These are phyloP conservation scores for Polymixis lichenea DNA, from an alignment of 2,888 invertebrate species.

Conservation along the genomic window DNA sequence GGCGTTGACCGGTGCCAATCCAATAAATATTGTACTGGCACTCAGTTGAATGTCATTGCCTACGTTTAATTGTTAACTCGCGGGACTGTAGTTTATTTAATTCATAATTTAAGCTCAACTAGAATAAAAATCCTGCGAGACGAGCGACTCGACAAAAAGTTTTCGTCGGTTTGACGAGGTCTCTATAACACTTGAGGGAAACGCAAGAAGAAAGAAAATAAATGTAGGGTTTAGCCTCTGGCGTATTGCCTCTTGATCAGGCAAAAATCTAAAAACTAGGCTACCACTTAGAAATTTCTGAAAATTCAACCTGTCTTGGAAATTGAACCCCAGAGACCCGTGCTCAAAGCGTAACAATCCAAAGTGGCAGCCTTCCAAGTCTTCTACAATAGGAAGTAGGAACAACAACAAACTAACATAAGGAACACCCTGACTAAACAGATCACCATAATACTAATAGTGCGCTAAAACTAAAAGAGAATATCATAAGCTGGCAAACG, in stretches of 20 bases:
- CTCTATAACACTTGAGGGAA: no score
- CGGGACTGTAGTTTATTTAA: not conserved
- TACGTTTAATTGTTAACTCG: slow-evolving; percentile 5
- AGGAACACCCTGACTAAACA: slow-evolving; percentile 5
- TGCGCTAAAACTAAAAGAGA: not conserved
- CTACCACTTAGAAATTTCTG: not conserved
- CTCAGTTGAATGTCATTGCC: slow-evolving; percentile 28
- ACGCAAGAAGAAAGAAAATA: no score
- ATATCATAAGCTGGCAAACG: not conserved
- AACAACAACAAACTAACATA: not conserved
- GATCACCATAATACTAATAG: not conserved
- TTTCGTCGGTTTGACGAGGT: no score
- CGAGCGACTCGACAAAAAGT: no score
- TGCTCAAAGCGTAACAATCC: not conserved
- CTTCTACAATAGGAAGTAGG: not conserved
- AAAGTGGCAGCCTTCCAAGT: not conserved
- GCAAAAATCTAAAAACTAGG: not conserved
- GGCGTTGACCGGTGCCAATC: slow-evolving; percentile 28
- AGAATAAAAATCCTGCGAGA: not conserved
- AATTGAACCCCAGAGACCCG: no score
- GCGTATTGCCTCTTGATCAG: not conserved
- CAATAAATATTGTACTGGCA: slow-evolving; percentile 41
- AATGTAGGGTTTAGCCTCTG: no score
- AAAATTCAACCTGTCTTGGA: no score
- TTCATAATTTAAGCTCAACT: not conserved